Base-by-base conservation (phyloP, 2,888 invertebrate genomes). In the Toxonevra muliebris region DNA sequence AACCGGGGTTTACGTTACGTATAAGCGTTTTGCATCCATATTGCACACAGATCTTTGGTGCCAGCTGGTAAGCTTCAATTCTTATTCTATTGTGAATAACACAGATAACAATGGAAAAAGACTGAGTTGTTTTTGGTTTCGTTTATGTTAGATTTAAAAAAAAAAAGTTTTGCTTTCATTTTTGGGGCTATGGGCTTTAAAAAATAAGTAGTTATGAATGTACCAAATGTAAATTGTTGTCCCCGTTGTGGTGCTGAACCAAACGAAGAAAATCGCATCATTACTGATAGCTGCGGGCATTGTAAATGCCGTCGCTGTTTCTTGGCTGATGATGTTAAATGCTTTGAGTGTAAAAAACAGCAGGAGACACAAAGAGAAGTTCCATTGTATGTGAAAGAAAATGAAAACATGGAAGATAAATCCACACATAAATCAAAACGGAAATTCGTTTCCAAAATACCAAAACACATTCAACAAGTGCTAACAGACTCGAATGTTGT, bases 231-330 rank as follows among this genome's bases (percentile, higher is more conserved):
- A 30, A 30, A 30, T 30, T 30, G 30, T 30, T 70, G 70, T 65
- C 70, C 70, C 20, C 70, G 65, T 30, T 70, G 70, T 53, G 60
- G 54, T 55, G 71, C 69, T 12, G 71, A 85, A 65, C 86, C 88
- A 48, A 82, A 84, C 54, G 88, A 89, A 8, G 84, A 87, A 68
- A 89, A 89, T 76, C 87, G 93, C 64, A 84, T 93, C 65, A 89
- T 93, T 15, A 90, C 89, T 61, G 93, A 93, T 80, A 87, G 87
- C 60, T 93, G 93, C 82, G 93, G 93, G 3, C 93, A 93, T 81
- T 87, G 87, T 65, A 93, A 93, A 84, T 93, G 93, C 82, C 89
- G 93, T 75, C 85, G 88, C 72, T 93, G 93, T 80, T 86, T 93
- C 54, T 80, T 93, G 43, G 86, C 87, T 19, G 93, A 93, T 79